Base-by-base conservation (phyloP, 2,797 vertebrate species). In the Scyliorhinus canicula region DNA sequence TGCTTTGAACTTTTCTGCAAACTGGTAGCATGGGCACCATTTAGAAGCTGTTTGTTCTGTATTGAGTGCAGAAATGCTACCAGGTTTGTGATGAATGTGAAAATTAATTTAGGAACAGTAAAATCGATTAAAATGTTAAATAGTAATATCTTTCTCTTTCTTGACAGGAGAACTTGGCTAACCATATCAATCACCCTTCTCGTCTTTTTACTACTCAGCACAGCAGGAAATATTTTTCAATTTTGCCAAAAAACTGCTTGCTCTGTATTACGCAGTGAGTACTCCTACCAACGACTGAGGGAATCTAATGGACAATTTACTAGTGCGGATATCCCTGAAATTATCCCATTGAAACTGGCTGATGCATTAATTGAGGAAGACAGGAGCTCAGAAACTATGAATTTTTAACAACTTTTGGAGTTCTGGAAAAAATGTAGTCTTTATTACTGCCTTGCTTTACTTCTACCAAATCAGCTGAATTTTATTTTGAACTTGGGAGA, bases 261-360 rank as follows among this genome's bases (percentile, higher is more conserved):
- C 11, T 0, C 26, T 57, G 47, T 82, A 0, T 95, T n/a, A 69
- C 52, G 26, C 0, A 0, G 79, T 24, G 96, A 96, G 86, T 97
- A 97, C 96, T 96, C 97, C 65, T 98, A 97, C 50, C 93, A 97
- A 69, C 97, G 97, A 0, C 96, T 98, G 95, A 95, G n/a, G 6
- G 55, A 96, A 88, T 95, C 97, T 93, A 96, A 96, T 7, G 63
- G 96, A n/a, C 95, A 8, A 0, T 40, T 82, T 3, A 5, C 35
- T 5, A 40, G 40, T 28, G 63, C 8, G 6, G 7, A 12, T 55
- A 24, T 93, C 8, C 71, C 69, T 19, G 88, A 95, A 67, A 16
- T 88, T 52, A 52, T 95, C 21, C 97, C 96, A 95, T 88, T 96
- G n/a, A 95, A 95, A 14, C 93, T 79, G 0, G 21, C 0, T 52